These are phyloP conservation scores for Heteractis magnifica DNA, from an alignment of 92 coral and sea anemone species.

Conservation along the genomic window DNA sequence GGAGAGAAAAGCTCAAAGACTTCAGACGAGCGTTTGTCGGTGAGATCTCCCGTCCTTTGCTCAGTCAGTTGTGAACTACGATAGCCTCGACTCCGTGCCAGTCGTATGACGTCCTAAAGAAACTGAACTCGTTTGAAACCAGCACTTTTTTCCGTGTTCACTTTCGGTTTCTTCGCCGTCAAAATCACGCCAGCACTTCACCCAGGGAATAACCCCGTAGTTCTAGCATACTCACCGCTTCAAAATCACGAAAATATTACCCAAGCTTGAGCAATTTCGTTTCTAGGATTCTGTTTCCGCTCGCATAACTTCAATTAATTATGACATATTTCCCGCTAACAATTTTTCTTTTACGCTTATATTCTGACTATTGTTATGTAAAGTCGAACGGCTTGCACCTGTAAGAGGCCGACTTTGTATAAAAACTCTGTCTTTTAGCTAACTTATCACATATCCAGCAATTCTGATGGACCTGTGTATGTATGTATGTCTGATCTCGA, in stretches of 20 bases:
- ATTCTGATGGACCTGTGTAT: conserved; percentile 27
- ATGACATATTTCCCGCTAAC: conserved; percentile 94
- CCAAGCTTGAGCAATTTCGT: conserved; percentile 70
- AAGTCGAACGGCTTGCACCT: conserved; percentile 71
- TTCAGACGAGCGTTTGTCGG: conserved; percentile 39
- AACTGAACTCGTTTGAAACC: conserved; percentile 24
- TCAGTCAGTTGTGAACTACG: conserved; percentile 33
- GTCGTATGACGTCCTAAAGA: conserved; percentile 72
- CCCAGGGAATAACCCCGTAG: conserved; percentile 23
- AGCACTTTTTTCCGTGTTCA: conserved; percentile 52
- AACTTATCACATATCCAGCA: conserved; percentile 74
- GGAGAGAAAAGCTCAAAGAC: conserved; percentile 26
- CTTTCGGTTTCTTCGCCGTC: conserved; percentile 32
- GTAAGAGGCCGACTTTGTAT: conserved; percentile 80
- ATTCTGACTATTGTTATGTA: conserved; percentile 96
- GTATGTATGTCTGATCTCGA: conserved; percentile 12
- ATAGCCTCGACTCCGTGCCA: conserved; percentile 87
- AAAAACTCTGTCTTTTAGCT: conserved; percentile 91
- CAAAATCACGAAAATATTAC: conserved; percentile 35
- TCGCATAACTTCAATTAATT: conserved; percentile 90
- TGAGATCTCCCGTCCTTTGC: conserved; percentile 33
- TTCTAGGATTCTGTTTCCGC: conserved; percentile 79
- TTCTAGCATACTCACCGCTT: conserved; percentile 36
- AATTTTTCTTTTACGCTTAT: conserved; percentile 91
- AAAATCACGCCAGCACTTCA: background rate